Evolutionary conservation across 1,140 invertebrate species (phyloP).

Genomic region (Aphaenogaster ashmeadi): DNA sequence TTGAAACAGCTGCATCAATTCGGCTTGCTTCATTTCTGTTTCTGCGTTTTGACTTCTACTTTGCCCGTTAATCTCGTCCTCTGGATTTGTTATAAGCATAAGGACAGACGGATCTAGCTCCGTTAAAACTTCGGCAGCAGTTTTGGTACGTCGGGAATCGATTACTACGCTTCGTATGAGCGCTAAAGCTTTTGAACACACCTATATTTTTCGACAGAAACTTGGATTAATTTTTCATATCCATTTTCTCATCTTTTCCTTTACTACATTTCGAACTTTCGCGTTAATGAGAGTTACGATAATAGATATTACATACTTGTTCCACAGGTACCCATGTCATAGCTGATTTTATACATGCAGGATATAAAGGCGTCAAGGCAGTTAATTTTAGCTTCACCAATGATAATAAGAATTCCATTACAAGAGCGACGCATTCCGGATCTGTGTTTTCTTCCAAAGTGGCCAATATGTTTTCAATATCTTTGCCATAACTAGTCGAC

Average conservation of each 20-base stretch:
- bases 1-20: conserved; percentile 86
- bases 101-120: conserved; percentile 82
- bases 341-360: conserved; percentile 83
- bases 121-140: conserved; percentile 75
- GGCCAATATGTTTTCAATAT: conserved; percentile 79
- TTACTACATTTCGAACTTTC: background rate
- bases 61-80: conserved; percentile 72
- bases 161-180: conserved; percentile 82
- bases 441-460: conserved; percentile 80
- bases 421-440: conserved; percentile 85
- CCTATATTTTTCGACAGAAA: conserved; percentile 69
- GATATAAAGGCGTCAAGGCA: conserved; percentile 83
- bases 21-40: conserved; percentile 77
- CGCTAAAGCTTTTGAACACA: conserved; percentile 82
- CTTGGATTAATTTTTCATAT: background rate
- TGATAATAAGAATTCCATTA: conserved; percentile 87
- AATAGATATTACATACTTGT: conserved; percentile 74
- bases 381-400: conserved; percentile 85
- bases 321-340: conserved; percentile 86
- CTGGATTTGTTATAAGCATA: conserved; percentile 77
- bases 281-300: background rate
- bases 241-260: background rate
- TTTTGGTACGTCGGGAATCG: conserved; percentile 75
- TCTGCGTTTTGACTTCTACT: conserved; percentile 70
- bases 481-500: conserved; percentile 77